Evolutionary conservation across 2,113 vertebrate species (phyloP), one percentile per base, ranked within the genome.

Genomic region (Gadus macrocephalus): DNA sequence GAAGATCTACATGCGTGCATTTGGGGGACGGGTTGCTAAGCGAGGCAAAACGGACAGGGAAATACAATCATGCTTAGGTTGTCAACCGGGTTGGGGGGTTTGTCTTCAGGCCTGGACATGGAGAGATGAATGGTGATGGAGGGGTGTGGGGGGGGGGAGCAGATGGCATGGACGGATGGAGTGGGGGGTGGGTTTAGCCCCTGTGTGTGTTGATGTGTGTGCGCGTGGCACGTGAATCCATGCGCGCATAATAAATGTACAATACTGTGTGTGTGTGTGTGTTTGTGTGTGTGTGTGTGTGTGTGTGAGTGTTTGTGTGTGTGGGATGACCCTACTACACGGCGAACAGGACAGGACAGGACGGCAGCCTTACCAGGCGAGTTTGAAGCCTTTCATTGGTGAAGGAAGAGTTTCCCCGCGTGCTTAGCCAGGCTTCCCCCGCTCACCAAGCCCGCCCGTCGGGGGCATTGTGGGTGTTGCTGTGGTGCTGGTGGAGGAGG

Each of bases 301-400:
- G 62, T 64, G 22, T 64, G 25, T 5, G 25, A 17, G 22, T 64
- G 62, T 15, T 6, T 15, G 42, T 56, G 22, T 28, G 27, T 17
- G 25, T 66, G 64, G 5, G 11, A 20, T 5, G 35, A 20, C 35
- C 42, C 42, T 14, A 9, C 42, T 49, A 49, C 12, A 49, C 42
- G 11, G 7, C 38, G 5, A 69, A 20, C 5, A 64, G 42, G 9
- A 27, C 17, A 64, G 42, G 9, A 27, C 17, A 42, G 16, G 38
- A 25, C 59, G 60, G 53, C 20, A 22, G 53, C 72, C 92, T 95
- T 93, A 95, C 94, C 94, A 95, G 91, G 93, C 94, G 42, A 95
- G 94, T 92, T 93, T 95, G 93, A 95, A 95, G 86, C 94, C 94
- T 93, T 93, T 95, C 94, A 95, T 95, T 80, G 92, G 92, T 91